A percentile compares a stretch with the other conserved stretches of the same genome.
Conservation (phyloP, 2,888 invertebrate species). For the Lithophane socia region DNA sequence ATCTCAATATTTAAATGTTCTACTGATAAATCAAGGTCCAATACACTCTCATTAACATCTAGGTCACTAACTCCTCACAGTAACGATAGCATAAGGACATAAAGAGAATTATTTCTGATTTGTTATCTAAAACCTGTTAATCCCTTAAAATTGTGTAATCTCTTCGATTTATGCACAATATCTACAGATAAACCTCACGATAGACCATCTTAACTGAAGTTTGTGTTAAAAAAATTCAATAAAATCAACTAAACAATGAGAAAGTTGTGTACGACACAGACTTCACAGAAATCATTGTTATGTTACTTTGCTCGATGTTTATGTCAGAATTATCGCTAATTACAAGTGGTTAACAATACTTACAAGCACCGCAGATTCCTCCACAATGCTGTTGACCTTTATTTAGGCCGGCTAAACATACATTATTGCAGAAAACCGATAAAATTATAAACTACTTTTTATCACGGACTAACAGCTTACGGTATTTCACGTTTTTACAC, state of each 20-base stretch:
- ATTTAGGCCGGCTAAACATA: conserved; percentile 77
- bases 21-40: conserved; percentile 30
- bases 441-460: conserved; percentile 64
- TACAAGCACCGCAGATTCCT: conserved; percentile 53
- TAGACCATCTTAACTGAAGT: neutral
- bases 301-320: conserved; percentile 50
- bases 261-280: conserved; percentile 34
- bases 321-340: conserved; percentile 27
- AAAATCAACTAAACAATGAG: conserved; percentile 39
- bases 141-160: conserved; percentile 48
- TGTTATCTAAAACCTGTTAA: conserved; percentile 48
- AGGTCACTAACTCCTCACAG: conserved; percentile 43
- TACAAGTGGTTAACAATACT: conserved; percentile 54
- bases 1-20: neutral
- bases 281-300: conserved; percentile 38
- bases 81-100: neutral
- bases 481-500: conserved; percentile 38
- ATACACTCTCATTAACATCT: conserved; percentile 26
- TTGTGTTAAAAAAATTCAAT: neutral
- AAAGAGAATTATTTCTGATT: conserved; percentile 17
- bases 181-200: conserved; percentile 32
- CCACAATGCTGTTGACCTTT: conserved; percentile 78
- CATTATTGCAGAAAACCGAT: conserved; percentile 68
- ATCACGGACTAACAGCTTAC: conserved; percentile 43
- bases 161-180: conserved; percentile 4